These are phyloP conservation scores for Orbicella faveolata DNA, from an alignment of 64 coral and sea anemone species.

Conservation along the genomic window DNA sequence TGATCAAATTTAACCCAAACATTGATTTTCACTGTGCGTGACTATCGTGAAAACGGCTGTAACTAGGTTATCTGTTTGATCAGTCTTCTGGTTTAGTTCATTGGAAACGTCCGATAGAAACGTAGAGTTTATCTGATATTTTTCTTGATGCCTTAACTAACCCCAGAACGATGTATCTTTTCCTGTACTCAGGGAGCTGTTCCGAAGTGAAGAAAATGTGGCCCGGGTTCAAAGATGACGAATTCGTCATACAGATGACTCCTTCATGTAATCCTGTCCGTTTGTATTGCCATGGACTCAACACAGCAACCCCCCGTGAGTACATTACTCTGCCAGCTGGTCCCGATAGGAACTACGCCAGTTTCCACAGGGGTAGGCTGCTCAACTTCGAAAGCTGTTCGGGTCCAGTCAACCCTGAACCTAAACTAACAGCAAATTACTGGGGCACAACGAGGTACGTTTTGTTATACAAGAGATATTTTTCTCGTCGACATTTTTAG, in stretches of 20 bases:
- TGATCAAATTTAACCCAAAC: too few relatives aligned
- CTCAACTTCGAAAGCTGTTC: constrained; percentile 81
- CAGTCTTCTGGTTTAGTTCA: too few relatives aligned
- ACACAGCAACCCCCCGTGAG: constrained; percentile 73
- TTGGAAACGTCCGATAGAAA: too few relatives aligned
- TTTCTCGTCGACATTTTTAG: too few relatives aligned
- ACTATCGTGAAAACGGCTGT: too few relatives aligned
- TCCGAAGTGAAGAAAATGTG: constrained; percentile 81
- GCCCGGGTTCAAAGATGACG: constrained; percentile 85
- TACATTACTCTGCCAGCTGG: constrained; percentile 92
- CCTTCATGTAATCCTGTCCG: constrained; percentile 80
- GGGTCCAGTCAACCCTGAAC: constrained; percentile 83
- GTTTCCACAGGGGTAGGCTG: constrained; percentile 80
- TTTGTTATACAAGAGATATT: neutral
- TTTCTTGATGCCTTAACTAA: neutral
- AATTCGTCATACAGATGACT: constrained; percentile 80
- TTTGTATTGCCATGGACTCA: constrained; percentile 88
- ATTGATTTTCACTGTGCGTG: too few relatives aligned
- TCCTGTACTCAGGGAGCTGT: constrained; percentile 71
- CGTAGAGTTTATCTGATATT: too few relatives aligned
- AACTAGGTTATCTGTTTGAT: too few relatives aligned
- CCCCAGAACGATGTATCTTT: neutral
- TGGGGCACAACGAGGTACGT: constrained; percentile 94
- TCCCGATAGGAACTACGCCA: constrained; percentile 83
- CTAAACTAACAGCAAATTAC: constrained; percentile 87